Base-by-base conservation (phyloP, 1,140 invertebrate species). In the Cryptotermes secundus region DNA sequence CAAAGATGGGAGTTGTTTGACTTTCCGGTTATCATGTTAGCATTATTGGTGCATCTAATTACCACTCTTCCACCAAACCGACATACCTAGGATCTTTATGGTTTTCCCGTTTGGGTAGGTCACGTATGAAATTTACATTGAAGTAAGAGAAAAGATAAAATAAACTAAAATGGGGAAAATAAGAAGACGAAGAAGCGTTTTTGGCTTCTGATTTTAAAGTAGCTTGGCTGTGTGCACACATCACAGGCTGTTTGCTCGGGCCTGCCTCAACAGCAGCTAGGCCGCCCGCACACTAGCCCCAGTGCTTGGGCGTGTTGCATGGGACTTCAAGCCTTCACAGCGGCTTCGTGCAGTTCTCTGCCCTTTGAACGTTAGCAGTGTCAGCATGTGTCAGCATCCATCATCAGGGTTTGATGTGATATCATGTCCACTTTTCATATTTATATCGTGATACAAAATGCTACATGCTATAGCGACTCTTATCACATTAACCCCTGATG, bases 131-230 rank as follows among this genome's bases (percentile, higher is more conserved):
- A 72, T 72, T 72, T 72, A 72, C 59, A 72, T 72, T 31, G 59
- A 26, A 72, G 59, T 31, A 72, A n/a, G 26, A 19, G 53, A 59
- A 59, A 59, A 59, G 53, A 59, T 59, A 59, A 72, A 72, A 72
- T 72, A 72, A 72, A 72, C 59, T 72, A 72, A 72, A 72, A 72
- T 31, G n/a, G 59, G 59, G 26, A 26, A n/a, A n/a, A n/a, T n/a
- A n/a, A n/a, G n/a, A n/a, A n/a, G n/a, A n/a, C 12, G 4, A 6
- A 38, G 26, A 31, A 31, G 26, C 16, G 59, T 31, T 72, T n/a
- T n/a, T 16, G n/a, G n/a, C 59, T 72, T 31, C 59, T 72, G 59
- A 72, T 72, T 72, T 72, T 72, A 72, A 72, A 72, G 45, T 72
- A 72, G 59, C 26, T 72, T 72, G 26, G 26, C 14, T 72, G n/a